A percentile compares a stretch with the other conserved stretches of the same genome.
phyloP scores from a whole-genome alignment of 1,140 invertebrate genomes.

The Heliconius hewitsoni region DNA sequence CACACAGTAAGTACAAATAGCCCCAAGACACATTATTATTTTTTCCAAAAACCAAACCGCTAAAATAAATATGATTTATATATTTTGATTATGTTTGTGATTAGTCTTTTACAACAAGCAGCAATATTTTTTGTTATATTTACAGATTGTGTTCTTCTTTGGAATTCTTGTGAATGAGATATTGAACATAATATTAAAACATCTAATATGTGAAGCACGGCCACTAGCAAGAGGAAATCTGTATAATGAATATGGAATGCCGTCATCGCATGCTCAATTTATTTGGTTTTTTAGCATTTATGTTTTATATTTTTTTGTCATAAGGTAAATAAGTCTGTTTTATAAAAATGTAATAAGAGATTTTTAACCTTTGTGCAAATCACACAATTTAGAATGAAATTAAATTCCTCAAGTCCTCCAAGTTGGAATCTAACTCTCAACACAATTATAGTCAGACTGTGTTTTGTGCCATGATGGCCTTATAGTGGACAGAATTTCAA shows the following conservation, averaged over 20 bases:
- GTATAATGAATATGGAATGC: conserved; percentile 96
- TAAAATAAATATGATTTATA: neutral
- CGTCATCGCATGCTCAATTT: conserved; percentile 95
- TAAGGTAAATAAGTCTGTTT: conserved; percentile 85
- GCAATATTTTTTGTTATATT: conserved; percentile 42
- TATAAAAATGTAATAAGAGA: neutral
- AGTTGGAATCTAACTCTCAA: too few species aligned
- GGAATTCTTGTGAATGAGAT: conserved; percentile 91
- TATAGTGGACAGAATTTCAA: neutral
- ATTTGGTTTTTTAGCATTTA: conserved; percentile 96
- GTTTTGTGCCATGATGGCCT: too few species aligned
- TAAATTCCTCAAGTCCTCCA: too few species aligned
- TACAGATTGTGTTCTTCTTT: conserved; percentile 91
- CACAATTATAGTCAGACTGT: too few species aligned
- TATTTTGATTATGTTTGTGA: neutral
- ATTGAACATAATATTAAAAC: conserved; percentile 91
- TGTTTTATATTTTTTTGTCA: conserved; percentile 91
- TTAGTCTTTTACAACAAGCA: too few species aligned
- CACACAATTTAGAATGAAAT: too few species aligned
- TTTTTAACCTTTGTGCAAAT: neutral
- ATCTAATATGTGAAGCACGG: conserved; percentile 90
- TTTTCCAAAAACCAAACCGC: neutral
- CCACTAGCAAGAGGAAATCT: conserved; percentile 86
- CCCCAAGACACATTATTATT: neutral
- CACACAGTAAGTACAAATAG: conserved; percentile 88